A percentile compares a stretch with the other conserved stretches of the same genome.
Conservation (phyloP, 2,888 invertebrate species). For the Cetonia aurata region DNA sequence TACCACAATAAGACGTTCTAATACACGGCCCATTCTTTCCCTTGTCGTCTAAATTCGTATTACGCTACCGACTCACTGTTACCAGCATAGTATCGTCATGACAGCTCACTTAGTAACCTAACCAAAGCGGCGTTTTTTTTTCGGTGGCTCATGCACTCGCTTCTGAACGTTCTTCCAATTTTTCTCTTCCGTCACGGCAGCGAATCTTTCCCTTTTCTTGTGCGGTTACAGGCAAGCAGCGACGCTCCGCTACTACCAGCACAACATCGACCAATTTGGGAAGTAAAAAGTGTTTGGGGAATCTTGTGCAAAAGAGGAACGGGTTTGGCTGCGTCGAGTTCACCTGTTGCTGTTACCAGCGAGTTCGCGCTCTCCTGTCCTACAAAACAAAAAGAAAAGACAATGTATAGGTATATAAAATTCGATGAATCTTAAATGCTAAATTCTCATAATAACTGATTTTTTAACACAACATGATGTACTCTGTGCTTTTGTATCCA, state of each 20-base stretch:
- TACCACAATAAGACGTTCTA: too few species aligned
- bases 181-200: slow-evolving; percentile 60
- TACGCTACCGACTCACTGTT: too few species aligned
- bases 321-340: slow-evolving; percentile 51
- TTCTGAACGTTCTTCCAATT: slow-evolving; percentile 64
- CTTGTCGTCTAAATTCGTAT: too few species aligned
- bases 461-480: too few species aligned
- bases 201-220: slow-evolving; percentile 49
- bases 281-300: slow-evolving; percentile 55
- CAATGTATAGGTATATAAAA: slow-evolving; percentile 50
- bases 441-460: too few species aligned
- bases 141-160: slow-evolving; percentile 62
- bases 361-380: slow-evolving; percentile 46
- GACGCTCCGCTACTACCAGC: slow-evolving; percentile 15
- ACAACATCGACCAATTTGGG: slow-evolving; percentile 43
- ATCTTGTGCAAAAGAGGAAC: slow-evolving; percentile 50
- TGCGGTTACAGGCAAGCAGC: slow-evolving; percentile 41
- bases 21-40: too few species aligned
- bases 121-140: slow-evolving; percentile 52
- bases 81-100: slow-evolving; percentile 38
- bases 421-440: slow-evolving; percentile 64
- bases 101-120: slow-evolving; percentile 62
- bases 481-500: too few species aligned
- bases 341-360: slow-evolving; percentile 56
- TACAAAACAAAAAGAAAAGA: slow-evolving; percentile 54